Evolutionary conservation across 2,888 invertebrate species (phyloP).

Genomic region (Temnothorax ravouxi): DNA sequence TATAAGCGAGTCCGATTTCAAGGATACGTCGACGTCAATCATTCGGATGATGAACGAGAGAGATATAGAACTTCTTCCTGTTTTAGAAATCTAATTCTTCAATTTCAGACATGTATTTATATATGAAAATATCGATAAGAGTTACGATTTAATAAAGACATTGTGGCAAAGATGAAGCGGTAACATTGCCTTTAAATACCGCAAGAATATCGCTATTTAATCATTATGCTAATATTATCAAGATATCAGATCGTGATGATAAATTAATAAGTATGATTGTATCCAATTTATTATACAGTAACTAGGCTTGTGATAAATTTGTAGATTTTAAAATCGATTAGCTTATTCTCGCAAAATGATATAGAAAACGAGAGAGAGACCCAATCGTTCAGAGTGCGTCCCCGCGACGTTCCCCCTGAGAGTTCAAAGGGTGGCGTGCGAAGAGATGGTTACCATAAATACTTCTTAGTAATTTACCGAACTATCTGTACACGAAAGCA

Average conservation of each 20-base stretch:
- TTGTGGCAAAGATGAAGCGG: neutral
- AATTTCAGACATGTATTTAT: neutral
- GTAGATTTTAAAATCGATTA: constrained; percentile 13
- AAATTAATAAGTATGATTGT: constrained; percentile 19
- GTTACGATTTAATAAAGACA: constrained; percentile 6
- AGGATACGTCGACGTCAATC: constrained; percentile 63
- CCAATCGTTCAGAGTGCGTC: constrained; percentile 58
- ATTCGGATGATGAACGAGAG: constrained; percentile 50
- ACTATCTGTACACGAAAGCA: constrained; percentile 47
- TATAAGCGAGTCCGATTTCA: constrained; percentile 61
- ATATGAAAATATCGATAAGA: neutral
- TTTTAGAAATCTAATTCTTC: neutral
- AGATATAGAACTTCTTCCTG: neutral
- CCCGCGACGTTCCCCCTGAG: constrained; percentile 55
- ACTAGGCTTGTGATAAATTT: neutral
- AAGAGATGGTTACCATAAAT: constrained; percentile 74
- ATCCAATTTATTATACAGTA: neutral
- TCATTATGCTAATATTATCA: constrained; percentile 21
- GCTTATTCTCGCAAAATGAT: constrained; percentile 1
- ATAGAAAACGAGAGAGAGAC: constrained; percentile 16
- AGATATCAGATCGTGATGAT: neutral
- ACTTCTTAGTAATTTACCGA: constrained; percentile 70
- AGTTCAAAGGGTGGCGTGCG: constrained; percentile 72
- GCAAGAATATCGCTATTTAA: neutral
- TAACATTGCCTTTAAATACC: neutral